Percentiles rank a stretch among this genome's conserved stretches.
Evolutionary conservation across 2,113 vertebrate species (phyloP).

Genomic region (Calidris pygmaea): DNA sequence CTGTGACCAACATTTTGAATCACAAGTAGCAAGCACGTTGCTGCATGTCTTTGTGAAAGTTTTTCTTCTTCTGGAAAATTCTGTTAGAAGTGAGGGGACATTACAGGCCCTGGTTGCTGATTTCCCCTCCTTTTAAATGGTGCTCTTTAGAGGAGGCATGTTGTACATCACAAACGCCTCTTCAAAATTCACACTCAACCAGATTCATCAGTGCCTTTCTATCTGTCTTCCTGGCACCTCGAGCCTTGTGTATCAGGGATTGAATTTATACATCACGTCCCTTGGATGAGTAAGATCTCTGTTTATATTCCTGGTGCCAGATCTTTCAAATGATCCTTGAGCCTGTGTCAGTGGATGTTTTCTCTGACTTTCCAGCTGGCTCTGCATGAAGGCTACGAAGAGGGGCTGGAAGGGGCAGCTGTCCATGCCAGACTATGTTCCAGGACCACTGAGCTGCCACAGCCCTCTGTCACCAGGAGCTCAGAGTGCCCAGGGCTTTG

Average conservation of each 20-base stretch:
- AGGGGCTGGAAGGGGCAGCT: background rate
- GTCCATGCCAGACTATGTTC: background rate
- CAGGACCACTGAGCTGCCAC: background rate
- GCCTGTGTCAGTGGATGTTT: background rate
- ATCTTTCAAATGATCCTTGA: background rate
- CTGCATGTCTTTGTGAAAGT: background rate
- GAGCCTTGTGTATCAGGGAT: background rate
- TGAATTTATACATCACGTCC: background rate
- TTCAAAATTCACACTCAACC: background rate
- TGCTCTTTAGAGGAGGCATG: background rate
- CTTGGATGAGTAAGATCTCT: background rate
- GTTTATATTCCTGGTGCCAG: background rate
- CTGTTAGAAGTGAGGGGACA: background rate
- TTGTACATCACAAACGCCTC: background rate
- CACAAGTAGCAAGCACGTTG: background rate
- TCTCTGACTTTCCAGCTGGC: background rate
- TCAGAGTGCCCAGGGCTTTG: background rate
- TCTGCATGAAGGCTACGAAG: background rate
- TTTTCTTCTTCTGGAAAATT: background rate
- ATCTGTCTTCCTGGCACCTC: background rate
- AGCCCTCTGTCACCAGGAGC: background rate
- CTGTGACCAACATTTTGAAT: background rate
- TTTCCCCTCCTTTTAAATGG: background rate
- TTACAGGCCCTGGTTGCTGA: background rate
- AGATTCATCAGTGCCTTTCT: background rate